Conservation (phyloP, 53 echinoderm and acorn worm genomes). For the Stichopus horrens region DNA sequence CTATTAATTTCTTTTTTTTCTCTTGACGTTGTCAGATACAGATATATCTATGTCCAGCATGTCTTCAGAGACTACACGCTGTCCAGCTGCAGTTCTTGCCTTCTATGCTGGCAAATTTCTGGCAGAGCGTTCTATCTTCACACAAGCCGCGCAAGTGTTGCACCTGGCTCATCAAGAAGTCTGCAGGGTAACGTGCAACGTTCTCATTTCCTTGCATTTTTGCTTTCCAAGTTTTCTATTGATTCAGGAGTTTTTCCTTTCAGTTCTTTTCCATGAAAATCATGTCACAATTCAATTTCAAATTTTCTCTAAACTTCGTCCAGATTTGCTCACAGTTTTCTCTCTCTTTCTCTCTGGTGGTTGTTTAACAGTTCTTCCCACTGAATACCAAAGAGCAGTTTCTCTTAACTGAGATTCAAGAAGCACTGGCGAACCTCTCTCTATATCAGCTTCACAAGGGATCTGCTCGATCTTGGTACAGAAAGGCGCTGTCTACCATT, state of each 20-base stretch:
- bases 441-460: conserved; percentile 67
- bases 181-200: conserved; percentile 48
- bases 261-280: too few species aligned
- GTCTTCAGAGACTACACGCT: conserved; percentile 56
- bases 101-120: conserved; percentile 89
- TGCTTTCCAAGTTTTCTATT: background rate
- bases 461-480: conserved; percentile 65
- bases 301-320: too few species aligned
- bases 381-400: conserved; percentile 77
- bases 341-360: background rate
- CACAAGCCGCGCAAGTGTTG: conserved; percentile 65
- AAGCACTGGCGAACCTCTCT: conserved; percentile 71
- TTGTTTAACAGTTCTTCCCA: conserved; percentile 66
- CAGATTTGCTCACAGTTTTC: too few species aligned
- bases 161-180: conserved; percentile 75
- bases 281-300: too few species aligned
- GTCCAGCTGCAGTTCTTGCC: conserved; percentile 77
- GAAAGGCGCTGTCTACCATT: conserved; percentile 73
- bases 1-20: background rate
- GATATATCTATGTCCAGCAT: conserved; percentile 55
- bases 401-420: conserved; percentile 74
- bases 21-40: background rate
- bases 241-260: too few species aligned
- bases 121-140: conserved; percentile 64
- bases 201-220: background rate